phyloP scores from a whole-genome alignment of 2,113 vertebrate genomes.

The Nasalis larvatus region DNA sequence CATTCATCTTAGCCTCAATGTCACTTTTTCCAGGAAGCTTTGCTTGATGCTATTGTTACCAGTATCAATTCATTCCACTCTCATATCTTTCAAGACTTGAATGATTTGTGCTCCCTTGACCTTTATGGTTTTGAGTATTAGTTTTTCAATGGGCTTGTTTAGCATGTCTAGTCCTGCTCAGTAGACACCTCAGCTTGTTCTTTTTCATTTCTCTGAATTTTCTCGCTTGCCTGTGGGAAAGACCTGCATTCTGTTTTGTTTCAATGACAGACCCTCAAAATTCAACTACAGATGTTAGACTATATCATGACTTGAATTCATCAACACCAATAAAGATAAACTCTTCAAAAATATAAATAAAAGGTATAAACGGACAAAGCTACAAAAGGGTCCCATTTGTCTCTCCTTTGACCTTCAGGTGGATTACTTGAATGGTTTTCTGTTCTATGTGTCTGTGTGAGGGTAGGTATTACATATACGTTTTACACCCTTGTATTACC shows the following conservation, averaged over 20 bases:
- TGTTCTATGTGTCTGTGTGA: not conserved
- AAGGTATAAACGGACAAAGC: not conserved
- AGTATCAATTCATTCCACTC: not conserved
- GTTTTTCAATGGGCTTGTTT: not conserved
- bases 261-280: not conserved
- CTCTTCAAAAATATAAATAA: slow-evolving; percentile 25
- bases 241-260: not conserved
- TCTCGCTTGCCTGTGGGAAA: not conserved
- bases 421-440: not conserved
- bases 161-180: not conserved
- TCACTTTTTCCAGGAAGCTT: not conserved
- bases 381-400: not conserved
- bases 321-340: not conserved
- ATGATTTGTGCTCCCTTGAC: not conserved
- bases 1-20: not conserved
- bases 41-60: not conserved
- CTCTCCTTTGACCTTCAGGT: not conserved
- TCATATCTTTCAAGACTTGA: not conserved
- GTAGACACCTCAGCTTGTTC: not conserved
- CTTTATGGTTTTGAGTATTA: not conserved
- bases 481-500: not conserved
- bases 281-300: not conserved
- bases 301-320: not conserved
- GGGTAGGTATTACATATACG: not conserved
- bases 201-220: not conserved